A percentile compares a stretch with the other conserved stretches of the same genome.
Conservation (phyloP, 2,113 vertebrate species). For the Aptenodytes patagonicus region DNA sequence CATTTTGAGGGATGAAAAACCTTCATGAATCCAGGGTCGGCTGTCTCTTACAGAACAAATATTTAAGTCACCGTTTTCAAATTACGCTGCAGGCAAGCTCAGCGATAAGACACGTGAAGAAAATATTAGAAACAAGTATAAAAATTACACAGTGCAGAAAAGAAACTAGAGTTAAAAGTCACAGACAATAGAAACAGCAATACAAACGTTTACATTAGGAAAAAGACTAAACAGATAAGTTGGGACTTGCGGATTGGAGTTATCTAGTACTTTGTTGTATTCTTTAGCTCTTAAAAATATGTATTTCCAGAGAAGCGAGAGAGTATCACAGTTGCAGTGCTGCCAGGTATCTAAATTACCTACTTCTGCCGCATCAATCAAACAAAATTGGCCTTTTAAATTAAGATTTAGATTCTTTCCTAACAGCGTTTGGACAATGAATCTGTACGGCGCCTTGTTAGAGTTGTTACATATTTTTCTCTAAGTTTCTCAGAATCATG, state of each 20-base stretch:
- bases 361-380: neutral
- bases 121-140: neutral
- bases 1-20: neutral
- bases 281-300: slow-evolving; percentile 57
- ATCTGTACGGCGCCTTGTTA: neutral
- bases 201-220: slow-evolving; percentile 71
- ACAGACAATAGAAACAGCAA: slow-evolving; percentile 59
- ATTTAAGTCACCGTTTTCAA: neutral
- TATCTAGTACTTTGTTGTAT: slow-evolving; percentile 47
- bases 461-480: neutral
- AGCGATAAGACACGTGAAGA: neutral
- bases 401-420: neutral
- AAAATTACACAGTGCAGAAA: slow-evolving; percentile 3
- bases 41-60: neutral
- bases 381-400: neutral
- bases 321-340: neutral
- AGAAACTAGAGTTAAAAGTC: slow-evolving; percentile 45
- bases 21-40: neutral
- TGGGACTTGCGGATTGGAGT: slow-evolving; percentile 62
- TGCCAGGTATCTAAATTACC: neutral
- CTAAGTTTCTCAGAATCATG: neutral
- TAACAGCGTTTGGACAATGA: neutral
- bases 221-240: slow-evolving; percentile 77
- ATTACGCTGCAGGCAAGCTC: neutral
- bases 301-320: slow-evolving; percentile 43